Conservation (phyloP, 2,888 invertebrate species). For the Anagyrus pseudococci region DNA sequence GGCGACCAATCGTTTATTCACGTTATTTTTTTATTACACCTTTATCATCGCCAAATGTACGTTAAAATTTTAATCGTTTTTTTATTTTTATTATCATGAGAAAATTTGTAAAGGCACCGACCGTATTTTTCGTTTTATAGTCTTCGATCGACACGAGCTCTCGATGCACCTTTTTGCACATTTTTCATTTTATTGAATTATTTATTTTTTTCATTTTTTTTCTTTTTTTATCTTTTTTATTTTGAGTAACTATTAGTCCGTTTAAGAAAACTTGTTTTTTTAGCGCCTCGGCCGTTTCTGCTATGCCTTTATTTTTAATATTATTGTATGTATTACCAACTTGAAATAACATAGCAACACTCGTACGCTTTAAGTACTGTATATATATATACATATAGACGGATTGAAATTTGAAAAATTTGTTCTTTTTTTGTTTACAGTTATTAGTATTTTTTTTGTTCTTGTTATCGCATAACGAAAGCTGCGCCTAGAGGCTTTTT, state of each 20-base stretch:
- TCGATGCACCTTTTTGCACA: constrained; percentile 28
- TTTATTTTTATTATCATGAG: constrained; percentile 26
- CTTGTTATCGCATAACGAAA: constrained; percentile 18
- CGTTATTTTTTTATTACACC: constrained; percentile 6
- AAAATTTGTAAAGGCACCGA: constrained; percentile 43
- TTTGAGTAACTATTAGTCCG: not conserved
- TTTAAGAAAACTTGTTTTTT: constrained; percentile 26
- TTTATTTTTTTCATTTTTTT: constrained; percentile 21
- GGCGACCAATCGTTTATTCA: too few relatives aligned
- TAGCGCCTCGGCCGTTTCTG: constrained; percentile 41
- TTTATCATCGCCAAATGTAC: constrained; percentile 11
- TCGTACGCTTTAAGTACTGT: constrained; percentile 3
- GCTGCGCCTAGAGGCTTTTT: constrained; percentile 20
- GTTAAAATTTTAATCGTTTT: constrained; percentile 21
- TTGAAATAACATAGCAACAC: constrained; percentile 24
- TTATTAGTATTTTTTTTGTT: constrained; percentile 7
- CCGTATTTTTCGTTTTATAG: constrained; percentile 46
- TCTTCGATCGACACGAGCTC: constrained; percentile 39
- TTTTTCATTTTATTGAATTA: constrained; percentile 27
- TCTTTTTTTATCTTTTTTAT: constrained; percentile 16
- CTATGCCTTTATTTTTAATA: constrained; percentile 33
- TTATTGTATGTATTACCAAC: constrained; percentile 12
- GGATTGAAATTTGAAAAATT: constrained; percentile 27
- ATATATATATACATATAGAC: constrained; percentile 11
- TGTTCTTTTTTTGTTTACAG: constrained; percentile 2